Conservation (phyloP, 2,888 invertebrate genomes). For the Pollenia labialis region DNA sequence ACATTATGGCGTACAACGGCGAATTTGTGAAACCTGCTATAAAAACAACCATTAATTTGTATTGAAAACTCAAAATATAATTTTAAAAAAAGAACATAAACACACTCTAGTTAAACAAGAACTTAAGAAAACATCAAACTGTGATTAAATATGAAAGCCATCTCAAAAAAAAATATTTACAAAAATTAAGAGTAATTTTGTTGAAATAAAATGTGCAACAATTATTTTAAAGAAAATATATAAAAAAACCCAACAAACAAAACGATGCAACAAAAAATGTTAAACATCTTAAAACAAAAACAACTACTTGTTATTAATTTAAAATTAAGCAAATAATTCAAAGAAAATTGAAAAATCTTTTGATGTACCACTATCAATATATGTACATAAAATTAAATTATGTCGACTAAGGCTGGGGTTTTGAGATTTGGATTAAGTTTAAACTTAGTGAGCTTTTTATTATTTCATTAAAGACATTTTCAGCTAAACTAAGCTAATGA, state of each 20-base stretch:
- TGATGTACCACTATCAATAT: constrained; percentile 18
- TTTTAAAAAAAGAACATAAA: constrained; percentile 42
- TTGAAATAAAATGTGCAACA: constrained; percentile 54
- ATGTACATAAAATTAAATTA: not conserved
- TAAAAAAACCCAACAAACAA: not conserved
- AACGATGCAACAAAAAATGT: constrained; percentile 8
- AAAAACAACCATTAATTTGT: constrained; percentile 73
- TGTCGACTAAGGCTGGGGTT: too few relatives aligned
- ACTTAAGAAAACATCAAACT: constrained; percentile 74
- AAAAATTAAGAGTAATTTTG: constrained; percentile 43
- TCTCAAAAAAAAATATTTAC: constrained; percentile 73
- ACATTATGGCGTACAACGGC: constrained; percentile 73
- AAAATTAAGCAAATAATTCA: not conserved
- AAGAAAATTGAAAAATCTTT: not conserved
- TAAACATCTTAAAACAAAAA: constrained; percentile 42
- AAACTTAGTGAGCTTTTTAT: too few relatives aligned
- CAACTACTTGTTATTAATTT: constrained; percentile 35
- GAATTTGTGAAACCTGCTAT: constrained; percentile 74
- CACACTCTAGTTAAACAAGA: constrained; percentile 66
- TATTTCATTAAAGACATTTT: too few relatives aligned
- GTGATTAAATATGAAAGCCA: constrained; percentile 76
- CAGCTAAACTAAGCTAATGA: too few relatives aligned
- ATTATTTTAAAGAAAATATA: constrained; percentile 43
- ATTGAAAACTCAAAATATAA: constrained; percentile 64
- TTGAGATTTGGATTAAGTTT: too few relatives aligned